Conservation (phyloP, 2,888 invertebrate genomes). For the Campoplex capitator region DNA sequence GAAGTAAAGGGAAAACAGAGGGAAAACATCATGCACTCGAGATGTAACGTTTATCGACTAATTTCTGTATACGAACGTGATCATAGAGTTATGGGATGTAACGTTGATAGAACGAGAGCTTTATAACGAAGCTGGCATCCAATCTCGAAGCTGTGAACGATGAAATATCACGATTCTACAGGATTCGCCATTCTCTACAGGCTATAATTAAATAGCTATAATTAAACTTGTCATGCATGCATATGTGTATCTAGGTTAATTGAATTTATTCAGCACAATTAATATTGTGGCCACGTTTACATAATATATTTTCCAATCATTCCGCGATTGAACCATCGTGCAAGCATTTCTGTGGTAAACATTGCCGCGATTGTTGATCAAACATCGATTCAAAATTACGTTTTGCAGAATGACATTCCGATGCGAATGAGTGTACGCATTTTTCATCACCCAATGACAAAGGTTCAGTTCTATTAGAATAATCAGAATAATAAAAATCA, state of each 20-base stretch:
- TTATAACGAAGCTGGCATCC: background rate
- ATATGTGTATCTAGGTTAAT: constrained; percentile 46
- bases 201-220: constrained; percentile 27
- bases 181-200: constrained; percentile 7
- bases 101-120: constrained; percentile 2
- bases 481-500: constrained; percentile 37
- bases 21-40: background rate
- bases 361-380: constrained; percentile 15
- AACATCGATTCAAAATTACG: constrained; percentile 26
- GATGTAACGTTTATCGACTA: constrained; percentile 24
- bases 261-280: constrained; percentile 37
- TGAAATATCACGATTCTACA: constrained; percentile 24
- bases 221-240: constrained; percentile 6
- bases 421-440: constrained; percentile 51
- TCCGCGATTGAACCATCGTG: background rate
- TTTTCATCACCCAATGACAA: constrained; percentile 39
- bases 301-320: constrained; percentile 49
- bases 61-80: constrained; percentile 15
- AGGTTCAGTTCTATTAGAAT: constrained; percentile 33
- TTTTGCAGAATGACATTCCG: background rate
- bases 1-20: background rate
- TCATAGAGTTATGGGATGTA: constrained; percentile 14
- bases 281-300: constrained; percentile 5
- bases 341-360: constrained; percentile 8
- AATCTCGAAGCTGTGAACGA: constrained; percentile 6